These are phyloP conservation scores for Cossypha heuglini DNA, from an alignment of 2,797 vertebrate genomes.

Conservation along the genomic window DNA sequence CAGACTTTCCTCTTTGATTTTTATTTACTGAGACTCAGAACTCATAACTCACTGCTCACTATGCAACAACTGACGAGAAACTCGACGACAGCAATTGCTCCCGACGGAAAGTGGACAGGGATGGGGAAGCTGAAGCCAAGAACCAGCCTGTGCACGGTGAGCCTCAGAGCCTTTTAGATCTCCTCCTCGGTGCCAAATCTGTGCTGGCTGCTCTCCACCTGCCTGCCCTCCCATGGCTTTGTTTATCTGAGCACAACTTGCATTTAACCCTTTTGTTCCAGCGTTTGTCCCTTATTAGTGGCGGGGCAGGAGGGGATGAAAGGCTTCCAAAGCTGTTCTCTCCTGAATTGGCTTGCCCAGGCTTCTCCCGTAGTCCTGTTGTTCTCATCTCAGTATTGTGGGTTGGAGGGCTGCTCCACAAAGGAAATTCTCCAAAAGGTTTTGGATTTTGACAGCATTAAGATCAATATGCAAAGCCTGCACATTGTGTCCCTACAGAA, in stretches of 20 bases:
- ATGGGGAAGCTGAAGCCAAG: background rate
- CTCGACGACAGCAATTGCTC: background rate
- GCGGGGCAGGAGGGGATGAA: background rate
- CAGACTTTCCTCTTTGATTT: background rate
- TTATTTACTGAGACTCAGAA: background rate
- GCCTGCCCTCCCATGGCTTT: conserved; percentile 18
- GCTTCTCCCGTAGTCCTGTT: accelerated
- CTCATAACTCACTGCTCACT: background rate
- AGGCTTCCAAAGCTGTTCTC: background rate
- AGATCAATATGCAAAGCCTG: accelerated
- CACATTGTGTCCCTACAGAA: background rate
- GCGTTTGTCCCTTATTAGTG: background rate
- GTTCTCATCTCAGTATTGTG: background rate
- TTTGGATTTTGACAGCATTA: background rate
- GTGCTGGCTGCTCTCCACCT: conserved; percentile 4
- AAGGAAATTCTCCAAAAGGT: background rate
- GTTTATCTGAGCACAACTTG: conserved; percentile 11
- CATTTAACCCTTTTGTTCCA: conserved; percentile 42
- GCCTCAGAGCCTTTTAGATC: background rate
- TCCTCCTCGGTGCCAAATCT: background rate
- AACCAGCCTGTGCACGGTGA: background rate
- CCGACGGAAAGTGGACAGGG: background rate
- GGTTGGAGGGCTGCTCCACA: background rate
- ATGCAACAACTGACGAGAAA: background rate
- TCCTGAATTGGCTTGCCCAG: background rate